Percentiles rank a stretch among this genome's conserved stretches.
These are phyloP conservation scores for Holacanthella duospinosa DNA, from an alignment of 2,888 invertebrate genomes.

Conservation along the genomic window DNA sequence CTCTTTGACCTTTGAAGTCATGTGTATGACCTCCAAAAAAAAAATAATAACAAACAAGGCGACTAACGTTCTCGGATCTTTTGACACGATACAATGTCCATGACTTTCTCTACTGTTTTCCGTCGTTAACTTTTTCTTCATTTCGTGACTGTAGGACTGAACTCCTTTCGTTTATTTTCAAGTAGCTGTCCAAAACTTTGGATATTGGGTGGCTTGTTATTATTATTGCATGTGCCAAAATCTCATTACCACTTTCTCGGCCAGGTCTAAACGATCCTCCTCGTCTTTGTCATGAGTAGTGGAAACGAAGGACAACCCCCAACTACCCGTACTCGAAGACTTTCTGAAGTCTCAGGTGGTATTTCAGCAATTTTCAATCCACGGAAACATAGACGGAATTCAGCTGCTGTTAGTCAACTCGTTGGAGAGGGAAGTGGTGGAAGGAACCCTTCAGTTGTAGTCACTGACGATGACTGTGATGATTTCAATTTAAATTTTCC, in stretches of 20 bases:
- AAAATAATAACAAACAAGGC: no score
- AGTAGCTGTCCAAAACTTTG: no score
- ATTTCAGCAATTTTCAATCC: slow-evolving; percentile 74
- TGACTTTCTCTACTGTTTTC: background rate
- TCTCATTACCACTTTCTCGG: no score
- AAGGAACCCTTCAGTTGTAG: slow-evolving; percentile 58
- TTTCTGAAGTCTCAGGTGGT: slow-evolving; percentile 34
- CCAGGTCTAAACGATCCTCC: background rate
- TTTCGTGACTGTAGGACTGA: background rate
- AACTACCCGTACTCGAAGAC: slow-evolving; percentile 33
- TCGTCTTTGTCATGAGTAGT: background rate
- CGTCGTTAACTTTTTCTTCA: background rate
- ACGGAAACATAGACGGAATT: slow-evolving; percentile 42
- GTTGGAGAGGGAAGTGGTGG: slow-evolving; percentile 38
- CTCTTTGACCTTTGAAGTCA: background rate
- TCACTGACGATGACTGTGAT: slow-evolving; percentile 51
- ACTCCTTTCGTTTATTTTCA: background rate
- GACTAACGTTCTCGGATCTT: no score
- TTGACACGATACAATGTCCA: no score
- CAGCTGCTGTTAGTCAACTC: slow-evolving; percentile 36
- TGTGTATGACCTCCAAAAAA: background rate
- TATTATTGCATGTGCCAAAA: background rate
- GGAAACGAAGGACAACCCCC: background rate
- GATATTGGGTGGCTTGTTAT: no score
- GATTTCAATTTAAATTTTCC: slow-evolving; percentile 29